Evolutionary conservation across 2,113 vertebrate species (phyloP).

Genomic region (Anoura caudifer): DNA sequence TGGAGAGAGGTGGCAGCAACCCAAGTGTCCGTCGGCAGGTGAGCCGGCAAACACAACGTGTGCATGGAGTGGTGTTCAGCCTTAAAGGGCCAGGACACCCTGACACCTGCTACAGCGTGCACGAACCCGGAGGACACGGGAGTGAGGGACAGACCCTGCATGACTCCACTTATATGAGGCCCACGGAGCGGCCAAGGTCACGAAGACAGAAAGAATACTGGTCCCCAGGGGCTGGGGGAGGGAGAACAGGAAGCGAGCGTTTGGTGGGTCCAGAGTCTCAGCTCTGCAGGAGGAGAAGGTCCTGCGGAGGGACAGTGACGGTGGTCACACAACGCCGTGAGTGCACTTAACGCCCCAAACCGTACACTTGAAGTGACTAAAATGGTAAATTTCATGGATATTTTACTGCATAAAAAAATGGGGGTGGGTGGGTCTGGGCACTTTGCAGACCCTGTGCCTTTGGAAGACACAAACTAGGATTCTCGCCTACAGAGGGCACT

Average conservation of each 20-base stretch:
- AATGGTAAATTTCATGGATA: neutral
- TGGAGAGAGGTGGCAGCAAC: neutral
- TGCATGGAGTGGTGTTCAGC: neutral
- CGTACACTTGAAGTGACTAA: neutral
- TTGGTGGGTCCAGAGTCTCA: neutral
- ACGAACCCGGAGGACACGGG: neutral
- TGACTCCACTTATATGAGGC: neutral
- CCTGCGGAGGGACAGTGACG: neutral
- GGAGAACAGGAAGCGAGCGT: no score
- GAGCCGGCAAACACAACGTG: neutral
- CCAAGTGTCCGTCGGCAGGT: neutral
- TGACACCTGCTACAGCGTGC: accelerated
- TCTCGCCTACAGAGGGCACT: slow-evolving; percentile 20
- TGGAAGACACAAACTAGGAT: neutral
- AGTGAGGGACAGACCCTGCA: neutral
- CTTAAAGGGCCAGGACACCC: neutral
- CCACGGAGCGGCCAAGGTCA: neutral
- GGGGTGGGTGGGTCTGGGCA: no score
- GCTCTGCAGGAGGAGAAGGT: neutral
- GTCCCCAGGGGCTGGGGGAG: neutral
- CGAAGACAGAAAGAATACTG: neutral
- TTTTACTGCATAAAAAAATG: neutral
- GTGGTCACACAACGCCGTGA: no score
- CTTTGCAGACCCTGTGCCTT: no score
- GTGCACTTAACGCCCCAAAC: neutral